These are phyloP conservation scores for Charina bottae DNA, from an alignment of 2,113 vertebrate species.

Conservation along the genomic window DNA sequence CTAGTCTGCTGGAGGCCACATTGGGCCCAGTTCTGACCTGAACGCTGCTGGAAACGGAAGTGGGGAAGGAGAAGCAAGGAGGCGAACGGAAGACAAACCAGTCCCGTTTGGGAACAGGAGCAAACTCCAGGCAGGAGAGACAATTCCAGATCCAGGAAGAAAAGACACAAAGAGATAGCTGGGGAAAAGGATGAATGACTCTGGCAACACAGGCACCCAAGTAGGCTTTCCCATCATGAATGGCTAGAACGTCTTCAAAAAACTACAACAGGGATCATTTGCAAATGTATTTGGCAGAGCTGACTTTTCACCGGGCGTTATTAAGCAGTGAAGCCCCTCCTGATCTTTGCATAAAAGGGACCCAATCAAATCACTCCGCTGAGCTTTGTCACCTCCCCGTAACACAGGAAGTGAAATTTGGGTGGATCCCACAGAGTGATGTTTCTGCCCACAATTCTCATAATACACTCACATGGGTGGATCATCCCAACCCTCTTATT, in stretches of 20 bases:
- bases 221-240: no score
- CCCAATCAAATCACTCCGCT: background rate
- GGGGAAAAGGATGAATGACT: background rate
- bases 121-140: background rate
- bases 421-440: background rate
- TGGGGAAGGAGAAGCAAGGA: background rate
- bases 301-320: no score
- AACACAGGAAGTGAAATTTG: no score
- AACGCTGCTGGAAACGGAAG: no score
- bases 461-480: background rate
- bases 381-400: background rate
- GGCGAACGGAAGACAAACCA: background rate
- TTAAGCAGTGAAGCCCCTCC: no score
- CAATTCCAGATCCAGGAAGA: background rate
- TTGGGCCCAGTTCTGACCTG: no score
- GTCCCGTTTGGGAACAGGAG: no score
- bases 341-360: background rate
- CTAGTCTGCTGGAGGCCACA: background rate
- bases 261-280: no score
- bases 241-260: no score
- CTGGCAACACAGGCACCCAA: no score
- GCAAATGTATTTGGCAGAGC: no score
- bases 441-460: background rate
- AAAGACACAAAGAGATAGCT: background rate
- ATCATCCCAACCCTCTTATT: background rate